A percentile compares a stretch with the other conserved stretches of the same genome.
Evolutionary conservation across 2,888 invertebrate species (phyloP).

Genomic region (Ecliptopera silaceata): DNA sequence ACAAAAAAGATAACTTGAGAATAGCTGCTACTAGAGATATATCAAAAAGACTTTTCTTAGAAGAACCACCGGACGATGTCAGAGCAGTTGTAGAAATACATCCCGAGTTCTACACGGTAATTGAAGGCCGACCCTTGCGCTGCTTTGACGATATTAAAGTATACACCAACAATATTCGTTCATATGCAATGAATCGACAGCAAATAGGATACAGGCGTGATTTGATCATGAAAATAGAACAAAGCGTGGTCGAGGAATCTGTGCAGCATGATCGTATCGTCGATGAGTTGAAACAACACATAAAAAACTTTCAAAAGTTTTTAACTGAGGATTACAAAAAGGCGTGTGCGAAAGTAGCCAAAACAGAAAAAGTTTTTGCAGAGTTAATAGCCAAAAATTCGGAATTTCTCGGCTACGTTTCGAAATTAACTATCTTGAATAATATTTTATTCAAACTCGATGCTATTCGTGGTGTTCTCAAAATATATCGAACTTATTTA

Average conservation of each 20-base stretch:
- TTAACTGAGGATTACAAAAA: constrained; percentile 76
- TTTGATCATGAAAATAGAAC: constrained; percentile 66
- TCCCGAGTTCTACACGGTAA: constrained; percentile 85
- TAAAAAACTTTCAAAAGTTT: constrained; percentile 73
- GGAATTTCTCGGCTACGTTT: constrained; percentile 64
- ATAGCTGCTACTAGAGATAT: constrained; percentile 78
- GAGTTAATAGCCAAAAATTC: constrained; percentile 63
- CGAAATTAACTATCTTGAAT: constrained; percentile 63
- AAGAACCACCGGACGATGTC: constrained; percentile 80
- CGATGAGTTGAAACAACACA: constrained; percentile 64
- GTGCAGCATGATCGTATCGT: constrained; percentile 57
- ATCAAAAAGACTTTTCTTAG: constrained; percentile 81
- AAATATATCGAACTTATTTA: constrained; percentile 69
- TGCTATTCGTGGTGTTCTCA: constrained; percentile 66
- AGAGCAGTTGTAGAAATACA: constrained; percentile 85
- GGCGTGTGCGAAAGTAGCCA: constrained; percentile 62
- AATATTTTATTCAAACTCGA: constrained; percentile 74
- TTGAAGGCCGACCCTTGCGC: constrained; percentile 84
- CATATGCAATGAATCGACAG: constrained; percentile 77
- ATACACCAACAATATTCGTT: constrained; percentile 80
- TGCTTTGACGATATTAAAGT: constrained; percentile 82
- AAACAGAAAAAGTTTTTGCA: constrained; percentile 60
- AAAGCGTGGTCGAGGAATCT: constrained; percentile 60
- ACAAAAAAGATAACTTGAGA: constrained; percentile 68
- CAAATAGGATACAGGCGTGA: constrained; percentile 75